phyloP scores from a whole-genome alignment of 35 echinoderm and acorn worm genomes.

The Strongylocentrotus purpuratus region DNA sequence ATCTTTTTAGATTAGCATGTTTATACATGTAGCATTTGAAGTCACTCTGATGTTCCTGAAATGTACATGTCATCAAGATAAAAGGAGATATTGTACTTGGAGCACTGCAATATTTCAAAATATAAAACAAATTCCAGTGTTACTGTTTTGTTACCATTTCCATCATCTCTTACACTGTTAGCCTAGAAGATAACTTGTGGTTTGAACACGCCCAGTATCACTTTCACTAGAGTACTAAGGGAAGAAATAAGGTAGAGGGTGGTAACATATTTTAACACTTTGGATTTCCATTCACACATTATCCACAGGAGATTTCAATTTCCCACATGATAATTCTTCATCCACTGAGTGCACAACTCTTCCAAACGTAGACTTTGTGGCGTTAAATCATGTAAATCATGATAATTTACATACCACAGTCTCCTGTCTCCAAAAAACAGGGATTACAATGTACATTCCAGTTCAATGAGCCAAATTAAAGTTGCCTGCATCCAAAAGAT shows the following conservation, averaged over 20 bases:
- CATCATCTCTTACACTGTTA: too few relatives aligned
- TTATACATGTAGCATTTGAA: too few relatives aligned
- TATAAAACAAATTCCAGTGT: too few relatives aligned
- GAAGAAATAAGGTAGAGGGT: not conserved
- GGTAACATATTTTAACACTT: slow-evolving; percentile 11
- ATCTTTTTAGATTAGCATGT: too few relatives aligned
- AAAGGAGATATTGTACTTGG: too few relatives aligned
- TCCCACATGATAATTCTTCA: not conserved
- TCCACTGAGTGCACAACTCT: not conserved
- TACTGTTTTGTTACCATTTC: too few relatives aligned
- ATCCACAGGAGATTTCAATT: slow-evolving; percentile 8
- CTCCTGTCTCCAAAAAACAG: not conserved
- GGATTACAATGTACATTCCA: not conserved
- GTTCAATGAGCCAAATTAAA: too few relatives aligned
- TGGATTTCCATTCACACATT: not conserved
- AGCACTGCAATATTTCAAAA: too few relatives aligned
- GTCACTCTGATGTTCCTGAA: too few relatives aligned
- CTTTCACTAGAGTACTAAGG: not conserved
- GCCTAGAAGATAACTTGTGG: not conserved
- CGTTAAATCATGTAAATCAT: not conserved
- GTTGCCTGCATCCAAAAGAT: too few relatives aligned
- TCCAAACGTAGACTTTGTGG: not conserved
- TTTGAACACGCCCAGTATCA: not conserved
- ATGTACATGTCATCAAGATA: too few relatives aligned
- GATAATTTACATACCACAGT: not conserved